Conservation (phyloP, 2,113 vertebrate species). For the Sminthopsis crassicaudata region DNA sequence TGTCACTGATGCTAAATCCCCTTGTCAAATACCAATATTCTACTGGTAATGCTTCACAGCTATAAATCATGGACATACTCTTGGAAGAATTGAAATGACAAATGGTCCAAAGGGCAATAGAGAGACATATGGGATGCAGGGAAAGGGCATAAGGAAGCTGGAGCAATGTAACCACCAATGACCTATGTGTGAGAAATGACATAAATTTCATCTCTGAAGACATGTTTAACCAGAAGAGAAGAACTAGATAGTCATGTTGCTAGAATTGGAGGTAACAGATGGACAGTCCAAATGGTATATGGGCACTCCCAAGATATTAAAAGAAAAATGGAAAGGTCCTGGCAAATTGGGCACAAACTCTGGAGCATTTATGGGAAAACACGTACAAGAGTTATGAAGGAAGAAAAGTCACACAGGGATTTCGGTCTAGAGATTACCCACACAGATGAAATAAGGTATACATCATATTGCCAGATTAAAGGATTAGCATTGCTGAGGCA, state of each 20-base stretch:
- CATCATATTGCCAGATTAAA: not conserved
- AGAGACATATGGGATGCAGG: not conserved
- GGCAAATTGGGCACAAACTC: not conserved
- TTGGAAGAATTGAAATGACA: not conserved
- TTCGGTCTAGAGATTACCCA: not conserved
- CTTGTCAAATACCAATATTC: not conserved
- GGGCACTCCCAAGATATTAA: not conserved
- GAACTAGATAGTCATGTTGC: not conserved
- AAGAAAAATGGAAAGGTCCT: not conserved
- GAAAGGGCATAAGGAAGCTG: not conserved
- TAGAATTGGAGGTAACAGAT: not conserved
- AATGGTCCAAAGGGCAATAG: not conserved
- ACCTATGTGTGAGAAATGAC: not conserved
- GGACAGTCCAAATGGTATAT: not conserved
- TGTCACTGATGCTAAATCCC: not conserved
- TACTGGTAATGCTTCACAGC: not conserved
- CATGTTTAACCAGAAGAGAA: not conserved
- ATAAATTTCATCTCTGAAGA: not conserved
- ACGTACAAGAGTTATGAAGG: not conserved
- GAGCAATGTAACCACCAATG: not conserved
- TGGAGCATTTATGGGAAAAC: not conserved
- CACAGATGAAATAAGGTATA: not conserved
- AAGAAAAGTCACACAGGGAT: not conserved
- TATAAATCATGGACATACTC: not conserved
- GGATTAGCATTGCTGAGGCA: not conserved